phyloP scores from a whole-genome alignment of 2,797 vertebrate species.

The Craterocephalus amniculus region DNA sequence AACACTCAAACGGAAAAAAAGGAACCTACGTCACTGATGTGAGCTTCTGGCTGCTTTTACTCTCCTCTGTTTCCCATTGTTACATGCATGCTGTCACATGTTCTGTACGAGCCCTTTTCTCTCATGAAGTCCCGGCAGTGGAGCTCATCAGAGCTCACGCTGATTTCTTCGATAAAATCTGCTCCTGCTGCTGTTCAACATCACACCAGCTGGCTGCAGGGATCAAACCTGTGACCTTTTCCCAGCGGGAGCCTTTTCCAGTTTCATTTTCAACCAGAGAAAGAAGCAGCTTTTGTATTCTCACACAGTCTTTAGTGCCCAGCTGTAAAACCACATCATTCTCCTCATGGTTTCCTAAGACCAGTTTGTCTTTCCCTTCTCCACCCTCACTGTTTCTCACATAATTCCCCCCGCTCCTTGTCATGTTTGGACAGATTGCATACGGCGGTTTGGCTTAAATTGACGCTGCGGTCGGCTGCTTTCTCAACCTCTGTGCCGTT shows the following conservation, averaged over 20 bases:
- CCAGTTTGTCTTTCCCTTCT: constrained; percentile 37
- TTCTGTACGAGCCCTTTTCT: background rate
- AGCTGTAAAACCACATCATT: constrained; percentile 54
- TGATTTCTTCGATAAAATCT: background rate
- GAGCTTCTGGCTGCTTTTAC: no score
- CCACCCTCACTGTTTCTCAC: constrained; percentile 38
- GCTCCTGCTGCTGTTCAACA: background rate
- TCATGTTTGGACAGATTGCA: constrained; percentile 63
- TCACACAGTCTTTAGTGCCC: constrained; percentile 29
- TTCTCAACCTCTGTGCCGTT: constrained; percentile 52
- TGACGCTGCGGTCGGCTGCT: constrained; percentile 36
- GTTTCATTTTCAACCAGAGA: background rate
- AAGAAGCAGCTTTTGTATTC: constrained; percentile 5
- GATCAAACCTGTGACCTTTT: constrained; percentile 17
- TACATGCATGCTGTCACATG: no score
- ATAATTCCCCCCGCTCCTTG: constrained; percentile 27
- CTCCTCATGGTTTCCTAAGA: constrained; percentile 50
- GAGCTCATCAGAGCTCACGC: background rate
- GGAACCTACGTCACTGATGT: no score
- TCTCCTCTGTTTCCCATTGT: no score
- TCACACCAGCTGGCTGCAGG: background rate
- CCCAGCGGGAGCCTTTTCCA: background rate
- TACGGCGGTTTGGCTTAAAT: constrained; percentile 48
- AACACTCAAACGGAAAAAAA: no score
- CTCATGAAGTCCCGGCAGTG: no score